Base-by-base conservation (phyloP, 2,797 vertebrate genomes). In the Bufotes viridis region DNA sequence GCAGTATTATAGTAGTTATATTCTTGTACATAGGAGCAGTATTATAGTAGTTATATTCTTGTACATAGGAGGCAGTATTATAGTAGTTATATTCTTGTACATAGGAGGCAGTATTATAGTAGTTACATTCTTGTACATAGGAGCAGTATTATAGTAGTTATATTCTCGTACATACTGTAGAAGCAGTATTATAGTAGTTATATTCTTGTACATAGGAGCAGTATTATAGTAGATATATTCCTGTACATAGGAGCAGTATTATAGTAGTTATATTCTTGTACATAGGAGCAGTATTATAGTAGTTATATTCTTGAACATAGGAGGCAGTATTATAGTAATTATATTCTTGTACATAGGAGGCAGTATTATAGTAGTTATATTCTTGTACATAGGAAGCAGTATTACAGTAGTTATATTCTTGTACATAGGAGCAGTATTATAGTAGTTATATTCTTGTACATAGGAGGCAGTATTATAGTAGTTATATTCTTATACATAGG, bases 401-500 rank as follows among this genome's bases (percentile, higher is more conserved):
- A 69, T 69, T 69, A 69, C 29, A 69, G 65, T 69, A 69, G 65
- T 26, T 69, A 69, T 69, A 69, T 69, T 69, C 65, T 69, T 69
- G 65, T 69, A 69, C 13, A 69, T 69, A 69, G 65, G 24, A 3
- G 24, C n/a, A 69, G 65, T 69, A 69, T 69, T 69, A 69, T 69
- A 69, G 65, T 69, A 69, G 65, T 69, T 69, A 26, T 69, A 69
- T 69, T 69, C 65, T 69, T 69, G 65, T 69, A 69, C 24, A 69
- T 69, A 69, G 65, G 24, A 42, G 63, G 63, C 69, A 34, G 69
- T 70, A 34, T 70, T 70, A 70, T 70, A 70, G 69, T 42, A 70
- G 69, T 70, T 70, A 70, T 70, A 70, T 70, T 70, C 69, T 34
- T 70, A 29, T 34, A 70, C 15, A 70, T 70, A 70, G 69, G 6